phyloP scores from a whole-genome alignment of 2,888 invertebrate genomes.

The Standfussiana lucernea region DNA sequence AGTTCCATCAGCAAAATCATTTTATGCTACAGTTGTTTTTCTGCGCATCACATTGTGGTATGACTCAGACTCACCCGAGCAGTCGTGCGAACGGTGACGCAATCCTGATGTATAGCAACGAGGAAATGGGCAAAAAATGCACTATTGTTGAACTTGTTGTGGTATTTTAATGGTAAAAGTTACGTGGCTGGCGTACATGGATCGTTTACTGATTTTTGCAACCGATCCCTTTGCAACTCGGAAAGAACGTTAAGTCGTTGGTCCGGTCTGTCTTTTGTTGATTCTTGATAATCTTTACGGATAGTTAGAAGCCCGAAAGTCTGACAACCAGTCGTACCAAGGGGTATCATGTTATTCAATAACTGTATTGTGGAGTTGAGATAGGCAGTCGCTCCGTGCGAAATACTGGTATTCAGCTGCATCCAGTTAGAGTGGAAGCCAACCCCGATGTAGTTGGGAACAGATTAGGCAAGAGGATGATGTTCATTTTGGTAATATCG shows the following conservation, averaged over 20 bases:
- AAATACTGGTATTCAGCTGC: not conserved
- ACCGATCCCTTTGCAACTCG: not conserved
- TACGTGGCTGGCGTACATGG: slow-evolving; percentile 31
- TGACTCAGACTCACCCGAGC: slow-evolving; percentile 58
- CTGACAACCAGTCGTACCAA: not conserved
- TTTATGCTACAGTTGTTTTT: slow-evolving; percentile 27
- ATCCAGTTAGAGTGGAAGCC: not conserved
- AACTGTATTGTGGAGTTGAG: not conserved
- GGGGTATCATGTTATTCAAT: not conserved
- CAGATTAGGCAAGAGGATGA: not conserved
- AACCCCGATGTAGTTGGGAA: not conserved
- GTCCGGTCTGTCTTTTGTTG: not conserved
- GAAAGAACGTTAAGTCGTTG: not conserved
- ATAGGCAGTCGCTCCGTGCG: not conserved
- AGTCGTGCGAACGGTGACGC: slow-evolving; percentile 65
- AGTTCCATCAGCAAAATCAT: not conserved
- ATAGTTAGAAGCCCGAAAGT: not conserved
- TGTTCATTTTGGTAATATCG: not conserved
- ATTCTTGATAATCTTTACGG: not conserved
- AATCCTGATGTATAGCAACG: slow-evolving; percentile 66
- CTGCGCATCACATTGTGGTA: slow-evolving; percentile 36
- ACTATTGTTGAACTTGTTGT: slow-evolving; percentile 63
- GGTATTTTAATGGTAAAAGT: slow-evolving; percentile 53
- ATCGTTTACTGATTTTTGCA: slow-evolving; percentile 6
- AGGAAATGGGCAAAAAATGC: slow-evolving; percentile 65